phyloP scores from a whole-genome alignment of 2,888 invertebrate genomes.

The Chymomyza fuscimana region DNA sequence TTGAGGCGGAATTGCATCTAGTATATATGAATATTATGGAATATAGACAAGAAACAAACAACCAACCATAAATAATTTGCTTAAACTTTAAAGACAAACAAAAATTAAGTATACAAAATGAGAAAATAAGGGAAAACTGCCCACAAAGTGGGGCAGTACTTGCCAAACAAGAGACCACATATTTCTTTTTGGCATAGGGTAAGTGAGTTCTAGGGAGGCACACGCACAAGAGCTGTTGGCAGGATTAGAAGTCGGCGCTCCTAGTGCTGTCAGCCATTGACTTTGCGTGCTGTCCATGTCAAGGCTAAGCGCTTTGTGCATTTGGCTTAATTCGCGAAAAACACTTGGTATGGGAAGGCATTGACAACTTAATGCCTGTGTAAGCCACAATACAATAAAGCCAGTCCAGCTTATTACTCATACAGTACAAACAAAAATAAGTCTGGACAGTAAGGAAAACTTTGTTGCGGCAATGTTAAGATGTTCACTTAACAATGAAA shows the following conservation, averaged over 20 bases:
- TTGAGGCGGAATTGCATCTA: constrained; percentile 60
- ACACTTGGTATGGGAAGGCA: constrained; percentile 13
- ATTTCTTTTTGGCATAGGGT: neutral
- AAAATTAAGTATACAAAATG: constrained; percentile 1
- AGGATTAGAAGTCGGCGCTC: neutral
- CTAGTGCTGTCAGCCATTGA: constrained; percentile 13
- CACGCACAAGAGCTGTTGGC: neutral
- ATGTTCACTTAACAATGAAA: neutral
- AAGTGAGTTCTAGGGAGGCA: constrained; percentile 31
- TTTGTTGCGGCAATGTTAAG: neutral
- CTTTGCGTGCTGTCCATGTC: constrained; percentile 45
- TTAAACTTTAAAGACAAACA: constrained; percentile 13
- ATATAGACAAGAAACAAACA: constrained; percentile 29
- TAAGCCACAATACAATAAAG: constrained; percentile 20
- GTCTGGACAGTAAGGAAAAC: neutral
- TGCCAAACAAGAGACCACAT: neutral
- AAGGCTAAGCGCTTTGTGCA: constrained; percentile 41
- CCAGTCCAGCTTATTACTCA: constrained; percentile 59
- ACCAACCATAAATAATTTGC: constrained; percentile 16
- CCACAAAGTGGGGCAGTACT: neutral
- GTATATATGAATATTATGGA: constrained; percentile 22
- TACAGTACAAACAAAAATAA: constrained; percentile 10
- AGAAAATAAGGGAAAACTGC: neutral
- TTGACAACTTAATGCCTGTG: constrained; percentile 59
- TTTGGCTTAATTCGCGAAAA: constrained; percentile 16